These are phyloP conservation scores for Chelidonichthys spinosus DNA, from an alignment of 2,797 vertebrate genomes.

Conservation along the genomic window DNA sequence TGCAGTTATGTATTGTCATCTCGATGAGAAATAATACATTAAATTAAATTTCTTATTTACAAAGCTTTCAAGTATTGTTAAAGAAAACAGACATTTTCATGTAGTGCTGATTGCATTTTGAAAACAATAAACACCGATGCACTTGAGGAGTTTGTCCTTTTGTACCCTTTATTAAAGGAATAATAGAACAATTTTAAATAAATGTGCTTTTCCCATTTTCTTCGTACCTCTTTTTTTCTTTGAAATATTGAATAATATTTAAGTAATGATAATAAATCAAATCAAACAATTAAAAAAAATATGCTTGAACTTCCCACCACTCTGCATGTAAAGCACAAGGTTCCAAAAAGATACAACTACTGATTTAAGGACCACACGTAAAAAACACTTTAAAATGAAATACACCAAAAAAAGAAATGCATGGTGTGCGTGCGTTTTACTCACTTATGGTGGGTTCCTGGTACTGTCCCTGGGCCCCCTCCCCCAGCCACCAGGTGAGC, in stretches of 20 bases:
- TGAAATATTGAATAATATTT: not conserved
- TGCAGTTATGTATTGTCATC: not conserved
- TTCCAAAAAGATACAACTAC: not conserved
- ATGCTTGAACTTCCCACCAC: not conserved
- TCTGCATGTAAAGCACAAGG: not conserved
- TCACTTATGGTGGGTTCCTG: conserved; percentile 60
- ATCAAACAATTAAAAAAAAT: not conserved
- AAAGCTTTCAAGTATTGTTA: not conserved
- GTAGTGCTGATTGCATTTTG: not conserved
- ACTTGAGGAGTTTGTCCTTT: not conserved
- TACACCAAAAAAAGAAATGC: not conserved
- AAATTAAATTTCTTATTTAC: not conserved
- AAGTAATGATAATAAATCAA: not conserved
- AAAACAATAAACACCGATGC: not conserved
- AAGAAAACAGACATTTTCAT: not conserved
- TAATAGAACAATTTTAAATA: too few species aligned
- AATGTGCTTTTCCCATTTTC: not conserved
- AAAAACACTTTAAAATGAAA: conserved; percentile 6
- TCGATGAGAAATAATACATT: not conserved
- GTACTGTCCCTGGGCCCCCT: conserved; percentile 17
- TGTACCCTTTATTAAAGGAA: not conserved
- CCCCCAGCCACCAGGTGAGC: conserved; percentile 79
- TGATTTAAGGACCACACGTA: not conserved
- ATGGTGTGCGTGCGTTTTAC: conserved; percentile 35
- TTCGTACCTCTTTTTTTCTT: not conserved